Conservation (phyloP, 2,797 vertebrate genomes). For the Scarus forsteni region DNA sequence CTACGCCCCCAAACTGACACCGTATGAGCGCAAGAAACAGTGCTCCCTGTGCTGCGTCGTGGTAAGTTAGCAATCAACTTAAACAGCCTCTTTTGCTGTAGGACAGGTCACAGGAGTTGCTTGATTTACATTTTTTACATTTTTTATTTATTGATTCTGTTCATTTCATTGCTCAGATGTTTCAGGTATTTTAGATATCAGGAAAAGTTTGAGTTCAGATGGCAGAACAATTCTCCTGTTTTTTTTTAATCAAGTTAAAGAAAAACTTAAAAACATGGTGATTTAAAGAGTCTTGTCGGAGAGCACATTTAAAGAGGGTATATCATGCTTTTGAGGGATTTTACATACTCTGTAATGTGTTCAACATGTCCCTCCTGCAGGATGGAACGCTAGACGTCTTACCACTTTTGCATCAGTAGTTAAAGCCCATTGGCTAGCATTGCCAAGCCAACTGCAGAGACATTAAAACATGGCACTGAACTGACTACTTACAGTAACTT, state of each 20-base stretch:
- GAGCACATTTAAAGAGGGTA: constrained; percentile 50
- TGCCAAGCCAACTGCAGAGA: too few species aligned
- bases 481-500: too few species aligned
- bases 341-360: too few species aligned
- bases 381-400: too few species aligned
- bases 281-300: constrained; percentile 57
- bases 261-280: background rate
- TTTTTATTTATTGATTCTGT: too few species aligned
- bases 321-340: too few species aligned
- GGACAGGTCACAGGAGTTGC: background rate
- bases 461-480: too few species aligned
- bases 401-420: too few species aligned
- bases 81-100: background rate
- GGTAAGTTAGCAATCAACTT: constrained; percentile 81
- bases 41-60: constrained; percentile 92
- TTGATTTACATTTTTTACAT: background rate
- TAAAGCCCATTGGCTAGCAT: too few species aligned
- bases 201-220: constrained; percentile 5
- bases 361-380: too few species aligned
- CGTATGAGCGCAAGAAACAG: constrained; percentile 96
- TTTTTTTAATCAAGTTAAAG: constrained; percentile 38
- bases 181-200: too few species aligned
- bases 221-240: constrained; percentile 1
- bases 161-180: too few species aligned
- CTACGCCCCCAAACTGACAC: constrained; percentile 97